Evolutionary conservation across 2,888 invertebrate genomes (phyloP).

Genomic region (Stramonita haemastoma): DNA sequence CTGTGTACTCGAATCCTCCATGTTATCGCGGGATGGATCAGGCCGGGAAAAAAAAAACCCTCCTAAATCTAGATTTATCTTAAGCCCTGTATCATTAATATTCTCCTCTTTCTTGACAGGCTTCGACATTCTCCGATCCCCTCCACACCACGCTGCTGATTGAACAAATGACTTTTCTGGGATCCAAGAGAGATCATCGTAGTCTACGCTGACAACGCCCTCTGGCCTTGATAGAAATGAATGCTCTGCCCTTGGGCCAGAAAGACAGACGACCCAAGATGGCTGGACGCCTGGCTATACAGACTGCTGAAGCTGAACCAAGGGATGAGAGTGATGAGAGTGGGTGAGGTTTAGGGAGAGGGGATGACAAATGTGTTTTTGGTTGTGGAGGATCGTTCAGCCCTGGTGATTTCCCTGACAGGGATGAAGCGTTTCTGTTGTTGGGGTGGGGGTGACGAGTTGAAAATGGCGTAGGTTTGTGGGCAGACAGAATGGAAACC

Average conservation of each 20-base stretch:
- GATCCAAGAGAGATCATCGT: background rate
- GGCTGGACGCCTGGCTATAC: background rate
- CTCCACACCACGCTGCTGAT: background rate
- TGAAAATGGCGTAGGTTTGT: background rate
- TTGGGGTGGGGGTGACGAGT: background rate
- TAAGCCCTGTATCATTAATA: background rate
- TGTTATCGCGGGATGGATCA: background rate
- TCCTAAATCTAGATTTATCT: constrained; percentile 1
- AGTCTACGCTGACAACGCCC: background rate
- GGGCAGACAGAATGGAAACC: constrained; percentile 6
- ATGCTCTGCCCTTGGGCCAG: background rate
- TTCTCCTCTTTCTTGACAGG: background rate
- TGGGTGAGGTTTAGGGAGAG: background rate
- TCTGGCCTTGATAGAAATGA: background rate
- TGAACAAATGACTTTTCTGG: background rate
- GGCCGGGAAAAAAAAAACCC: background rate
- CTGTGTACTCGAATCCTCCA: background rate
- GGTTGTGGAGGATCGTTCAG: background rate
- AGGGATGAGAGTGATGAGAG: background rate
- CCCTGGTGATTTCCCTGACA: background rate
- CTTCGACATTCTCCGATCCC: constrained; percentile 12
- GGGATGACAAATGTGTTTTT: background rate
- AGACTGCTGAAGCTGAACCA: background rate
- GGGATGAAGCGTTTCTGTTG: background rate
- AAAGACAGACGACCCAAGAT: too few relatives aligned